Evolutionary conservation across 1,140 invertebrate species (phyloP).

Genomic region (Drosophila kohkoa): DNA sequence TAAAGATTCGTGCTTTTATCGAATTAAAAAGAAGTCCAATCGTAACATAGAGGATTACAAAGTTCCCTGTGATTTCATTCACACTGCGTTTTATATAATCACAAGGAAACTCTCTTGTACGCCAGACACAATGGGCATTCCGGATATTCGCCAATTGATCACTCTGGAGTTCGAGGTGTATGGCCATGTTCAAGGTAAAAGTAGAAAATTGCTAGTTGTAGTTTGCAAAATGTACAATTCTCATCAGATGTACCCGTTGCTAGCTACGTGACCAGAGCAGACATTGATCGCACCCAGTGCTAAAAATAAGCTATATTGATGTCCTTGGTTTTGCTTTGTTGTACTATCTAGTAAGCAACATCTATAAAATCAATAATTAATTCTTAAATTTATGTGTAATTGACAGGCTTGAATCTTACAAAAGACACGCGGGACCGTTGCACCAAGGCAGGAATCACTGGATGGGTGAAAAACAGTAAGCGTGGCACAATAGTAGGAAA

Average conservation of each 20-base stretch:
- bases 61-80: background rate
- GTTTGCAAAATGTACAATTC: background rate
- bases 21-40: constrained; percentile 14
- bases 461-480: constrained; percentile 97
- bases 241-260: background rate
- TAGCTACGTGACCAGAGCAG: background rate
- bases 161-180: constrained; percentile 95
- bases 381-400: constrained; percentile 28
- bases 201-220: background rate
- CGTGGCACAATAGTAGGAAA: constrained; percentile 94
- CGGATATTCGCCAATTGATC: constrained; percentile 87
- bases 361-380: background rate
- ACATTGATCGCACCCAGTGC: background rate
- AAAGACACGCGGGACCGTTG: constrained; percentile 94
- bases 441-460: constrained; percentile 89
- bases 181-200: constrained; percentile 93
- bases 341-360: constrained; percentile 12
- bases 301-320: constrained; percentile 64
- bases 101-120: constrained; percentile 20
- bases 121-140: constrained; percentile 86
- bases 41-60: background rate
- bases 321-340: constrained; percentile 65
- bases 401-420: constrained; percentile 93
- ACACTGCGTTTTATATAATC: constrained; percentile 42
- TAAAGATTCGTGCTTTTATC: background rate